A percentile compares a stretch with the other conserved stretches of the same genome.
phyloP scores from a whole-genome alignment of 1,140 invertebrate species.

The Thalassaphorura encarpata region DNA sequence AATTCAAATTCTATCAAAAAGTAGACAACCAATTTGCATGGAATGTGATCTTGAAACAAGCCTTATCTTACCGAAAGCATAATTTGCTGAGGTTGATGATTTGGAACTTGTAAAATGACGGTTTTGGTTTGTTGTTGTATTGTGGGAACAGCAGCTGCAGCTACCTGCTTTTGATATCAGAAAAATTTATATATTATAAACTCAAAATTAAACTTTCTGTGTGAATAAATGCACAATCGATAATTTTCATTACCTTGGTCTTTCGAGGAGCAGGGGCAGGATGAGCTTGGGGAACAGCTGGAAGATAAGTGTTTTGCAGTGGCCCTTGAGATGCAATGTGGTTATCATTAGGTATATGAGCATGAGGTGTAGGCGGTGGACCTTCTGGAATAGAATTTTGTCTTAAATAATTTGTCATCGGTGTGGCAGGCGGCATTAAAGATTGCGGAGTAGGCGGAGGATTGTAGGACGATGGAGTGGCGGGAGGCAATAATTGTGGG shows the following conservation, averaged over 20 bases:
- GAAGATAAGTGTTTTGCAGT: background rate
- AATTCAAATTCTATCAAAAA: too few species aligned
- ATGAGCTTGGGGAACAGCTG: background rate
- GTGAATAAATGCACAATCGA: too few species aligned
- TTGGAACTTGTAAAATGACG: constrained; percentile 31
- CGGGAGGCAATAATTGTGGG: constrained; percentile 15
- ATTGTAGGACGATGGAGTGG: constrained; percentile 33
- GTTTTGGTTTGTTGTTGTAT: constrained; percentile 29
- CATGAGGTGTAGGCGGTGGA: background rate
- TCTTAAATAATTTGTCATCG: constrained; percentile 32
- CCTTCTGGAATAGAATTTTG: constrained; percentile 26
- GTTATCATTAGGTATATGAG: background rate
- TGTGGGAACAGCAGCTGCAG: background rate
- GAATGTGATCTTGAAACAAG: too few species aligned
- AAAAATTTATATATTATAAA: too few species aligned
- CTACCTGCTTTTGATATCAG: too few species aligned
- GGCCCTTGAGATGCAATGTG: background rate
- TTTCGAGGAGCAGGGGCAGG: background rate
- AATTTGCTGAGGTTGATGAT: constrained; percentile 26
- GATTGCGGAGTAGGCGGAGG: constrained; percentile 36
- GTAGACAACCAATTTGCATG: too few species aligned
- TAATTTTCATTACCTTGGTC: too few species aligned
- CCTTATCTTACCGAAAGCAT: constrained; percentile 28
- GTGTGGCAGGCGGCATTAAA: constrained; percentile 41
- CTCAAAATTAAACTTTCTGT: too few species aligned